Evolutionary conservation across 2,113 vertebrate species (phyloP).

Genomic region (Nothobranchius kuhntae): DNA sequence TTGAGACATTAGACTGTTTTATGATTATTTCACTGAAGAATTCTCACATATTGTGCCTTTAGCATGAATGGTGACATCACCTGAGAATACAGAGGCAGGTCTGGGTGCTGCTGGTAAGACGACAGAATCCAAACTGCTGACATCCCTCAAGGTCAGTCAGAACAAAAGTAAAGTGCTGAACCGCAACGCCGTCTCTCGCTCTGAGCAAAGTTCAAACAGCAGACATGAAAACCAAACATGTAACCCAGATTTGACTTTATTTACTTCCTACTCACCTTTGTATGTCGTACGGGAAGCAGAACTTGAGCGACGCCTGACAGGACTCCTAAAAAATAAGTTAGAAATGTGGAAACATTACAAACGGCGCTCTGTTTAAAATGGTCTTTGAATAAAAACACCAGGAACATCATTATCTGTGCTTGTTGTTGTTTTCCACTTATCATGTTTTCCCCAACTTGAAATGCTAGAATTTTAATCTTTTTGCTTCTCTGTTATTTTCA

Average conservation of each 20-base stretch:
- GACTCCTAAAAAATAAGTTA: conserved; percentile 76
- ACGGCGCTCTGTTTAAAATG: too few species aligned
- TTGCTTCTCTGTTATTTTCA: too few species aligned
- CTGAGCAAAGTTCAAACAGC: conserved; percentile 54
- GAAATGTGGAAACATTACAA: background rate
- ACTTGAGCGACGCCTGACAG: conserved; percentile 80
- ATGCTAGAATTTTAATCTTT: too few species aligned
- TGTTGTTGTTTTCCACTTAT: too few species aligned
- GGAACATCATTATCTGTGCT: too few species aligned
- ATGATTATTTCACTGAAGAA: too few species aligned
- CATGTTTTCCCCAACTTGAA: too few species aligned
- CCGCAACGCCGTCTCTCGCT: conserved; percentile 72
- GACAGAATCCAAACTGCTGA: conserved; percentile 90
- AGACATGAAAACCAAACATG: background rate
- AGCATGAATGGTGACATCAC: conserved; percentile 53
- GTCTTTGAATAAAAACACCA: background rate
- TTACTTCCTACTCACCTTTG: conserved; percentile 77
- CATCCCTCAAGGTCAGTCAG: conserved; percentile 88
- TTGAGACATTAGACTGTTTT: too few species aligned
- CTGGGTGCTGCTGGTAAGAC: conserved; percentile 79
- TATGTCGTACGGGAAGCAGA: conserved; percentile 91
- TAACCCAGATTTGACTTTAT: background rate
- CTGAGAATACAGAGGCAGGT: conserved; percentile 90
- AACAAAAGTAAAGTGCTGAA: conserved; percentile 92
- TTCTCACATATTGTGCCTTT: too few species aligned